Base-by-base conservation (phyloP, 92 coral and sea anemone species). In the Virgularia gustaviana region DNA sequence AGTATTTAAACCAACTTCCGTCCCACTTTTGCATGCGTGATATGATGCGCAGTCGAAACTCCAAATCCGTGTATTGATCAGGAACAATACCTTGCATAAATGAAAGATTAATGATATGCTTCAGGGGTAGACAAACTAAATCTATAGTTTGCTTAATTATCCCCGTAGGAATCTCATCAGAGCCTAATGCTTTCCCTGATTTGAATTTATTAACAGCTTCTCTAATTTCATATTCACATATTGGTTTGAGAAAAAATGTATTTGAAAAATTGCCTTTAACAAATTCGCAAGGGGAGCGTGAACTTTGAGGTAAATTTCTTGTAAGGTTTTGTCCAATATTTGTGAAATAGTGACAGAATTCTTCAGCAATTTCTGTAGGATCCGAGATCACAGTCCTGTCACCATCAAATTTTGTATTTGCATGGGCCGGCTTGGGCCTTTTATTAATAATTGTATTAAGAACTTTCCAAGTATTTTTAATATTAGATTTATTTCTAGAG, bases 391-490 rank as follows among this genome's bases (percentile, higher is more conserved):
- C 78, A 28, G 29, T 52, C 35, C 57, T 56, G 37, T 72, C 78
- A 58, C 35, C 41, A 49, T 25, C 25, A 74, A 59, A 74, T 30
- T 19, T 42, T 41, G 39, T 74, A 58, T 57, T 25, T 30, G 37
- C 49, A 34, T 75, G 60, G n/a, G n/a, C n/a, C 20, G 58, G 35
- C 55, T 75, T 75, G 45, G 37, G 32, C 24, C 56, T 37, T 58
- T 38, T 73, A 51, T 73, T 73, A n/a, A 73, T 38, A 41, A 59
- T 10, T 35, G 57, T 70, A 52, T 73, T 73, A 23, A 73, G 39
- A 39, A 58, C 29, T 38, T 75, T 75, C 72, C 72, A 75, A 41
- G 72, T 75, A 45, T 61, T 38, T 49, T 75, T 75, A 41, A 31
- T 37, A 39, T 36, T 73, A 19, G 79, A 73, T 29, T 73, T 73